Conservation (phyloP, 2,888 invertebrate species). For the Machimus atricapillus region DNA sequence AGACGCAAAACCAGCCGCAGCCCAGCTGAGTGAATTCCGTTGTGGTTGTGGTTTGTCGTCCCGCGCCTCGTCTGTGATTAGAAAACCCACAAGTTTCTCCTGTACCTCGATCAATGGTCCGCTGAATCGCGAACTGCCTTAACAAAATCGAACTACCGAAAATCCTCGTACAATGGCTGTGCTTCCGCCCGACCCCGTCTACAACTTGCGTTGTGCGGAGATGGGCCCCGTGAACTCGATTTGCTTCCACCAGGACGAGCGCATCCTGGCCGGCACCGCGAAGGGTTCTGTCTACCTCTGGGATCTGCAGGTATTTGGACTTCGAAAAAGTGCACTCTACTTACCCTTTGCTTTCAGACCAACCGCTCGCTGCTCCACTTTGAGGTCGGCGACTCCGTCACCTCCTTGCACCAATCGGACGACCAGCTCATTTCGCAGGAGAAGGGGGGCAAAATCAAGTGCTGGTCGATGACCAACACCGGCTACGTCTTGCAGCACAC, state of each 20-base stretch:
- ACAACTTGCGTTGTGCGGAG: constrained; percentile 72
- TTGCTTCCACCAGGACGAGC: constrained; percentile 72
- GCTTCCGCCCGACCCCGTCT: constrained; percentile 78
- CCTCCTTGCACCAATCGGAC: constrained; percentile 64
- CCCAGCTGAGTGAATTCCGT: not conserved
- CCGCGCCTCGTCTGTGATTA: not conserved
- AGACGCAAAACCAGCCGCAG: not conserved
- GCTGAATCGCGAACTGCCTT: not conserved
- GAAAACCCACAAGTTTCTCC: not conserved
- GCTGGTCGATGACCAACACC: constrained; percentile 69
- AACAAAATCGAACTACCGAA: not conserved
- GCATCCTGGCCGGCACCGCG: constrained; percentile 76
- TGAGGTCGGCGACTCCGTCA: constrained; percentile 67
- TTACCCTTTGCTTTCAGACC: constrained; percentile 66
- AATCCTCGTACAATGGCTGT: constrained; percentile 67
- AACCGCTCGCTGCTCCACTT: constrained; percentile 74
- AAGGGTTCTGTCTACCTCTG: constrained; percentile 79
- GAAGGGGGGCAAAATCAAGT: constrained; percentile 74
- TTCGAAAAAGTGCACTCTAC: not conserved
- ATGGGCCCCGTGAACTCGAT: constrained; percentile 77
- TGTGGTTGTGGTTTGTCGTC: not conserved
- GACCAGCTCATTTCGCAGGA: constrained; percentile 75
- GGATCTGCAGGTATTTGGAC: constrained; percentile 74
- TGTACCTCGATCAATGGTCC: not conserved
- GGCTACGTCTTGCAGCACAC: constrained; percentile 68